Conservation (phyloP, 2,113 vertebrate species). For the Spermophilus dauricus region DNA sequence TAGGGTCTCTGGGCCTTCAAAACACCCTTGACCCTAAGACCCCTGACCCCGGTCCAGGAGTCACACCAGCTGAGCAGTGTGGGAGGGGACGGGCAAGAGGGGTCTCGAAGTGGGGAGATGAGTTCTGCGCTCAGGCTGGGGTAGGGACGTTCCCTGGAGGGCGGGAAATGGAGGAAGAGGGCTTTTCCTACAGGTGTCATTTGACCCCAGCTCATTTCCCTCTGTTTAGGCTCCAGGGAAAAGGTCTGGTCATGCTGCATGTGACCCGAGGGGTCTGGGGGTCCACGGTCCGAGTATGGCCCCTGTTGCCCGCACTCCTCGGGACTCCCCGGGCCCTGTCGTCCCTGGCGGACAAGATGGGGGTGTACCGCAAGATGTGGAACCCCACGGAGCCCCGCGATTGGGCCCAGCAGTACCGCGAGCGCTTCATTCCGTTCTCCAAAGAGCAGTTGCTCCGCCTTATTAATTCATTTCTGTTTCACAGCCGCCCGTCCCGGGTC, state of each 20-base stretch:
- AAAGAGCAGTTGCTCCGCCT: slow-evolving; percentile 84
- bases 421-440: slow-evolving; percentile 87
- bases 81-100: neutral
- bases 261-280: slow-evolving; percentile 71
- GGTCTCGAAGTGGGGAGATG: neutral
- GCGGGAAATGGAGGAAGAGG: neutral
- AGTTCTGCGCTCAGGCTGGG: neutral
- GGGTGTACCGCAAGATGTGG: slow-evolving; percentile 86
- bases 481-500: neutral
- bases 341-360: slow-evolving; percentile 84
- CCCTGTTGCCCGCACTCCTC: slow-evolving; percentile 66
- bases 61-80: neutral
- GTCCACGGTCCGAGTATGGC: slow-evolving; percentile 52
- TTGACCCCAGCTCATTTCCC: slow-evolving; percentile 43
- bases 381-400: slow-evolving; percentile 86
- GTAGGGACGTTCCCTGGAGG: neutral
- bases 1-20: neutral
- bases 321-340: slow-evolving; percentile 76
- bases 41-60: neutral
- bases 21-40: slow-evolving; percentile 16
- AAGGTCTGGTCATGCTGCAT: slow-evolving; percentile 79
- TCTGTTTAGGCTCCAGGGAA: slow-evolving; percentile 63
- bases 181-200: neutral
- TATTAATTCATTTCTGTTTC: too few relatives aligned
- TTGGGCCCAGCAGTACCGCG: slow-evolving; percentile 86